A percentile compares a stretch with the other conserved stretches of the same genome.
Evolutionary conservation across 2,797 vertebrate genomes (phyloP).

Genomic region (Hemitrygon akajei): DNA sequence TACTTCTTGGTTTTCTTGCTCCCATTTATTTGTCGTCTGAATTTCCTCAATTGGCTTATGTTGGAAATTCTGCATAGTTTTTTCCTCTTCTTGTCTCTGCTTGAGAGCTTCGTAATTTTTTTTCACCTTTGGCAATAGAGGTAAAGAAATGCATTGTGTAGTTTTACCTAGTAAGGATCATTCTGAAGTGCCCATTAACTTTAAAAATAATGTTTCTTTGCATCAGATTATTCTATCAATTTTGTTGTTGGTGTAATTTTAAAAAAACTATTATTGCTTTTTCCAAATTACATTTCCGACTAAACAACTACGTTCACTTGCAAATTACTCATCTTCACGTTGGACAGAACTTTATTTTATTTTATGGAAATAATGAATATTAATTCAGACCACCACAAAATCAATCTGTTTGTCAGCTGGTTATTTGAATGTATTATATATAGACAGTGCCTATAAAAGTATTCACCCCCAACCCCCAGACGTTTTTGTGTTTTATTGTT

Average conservation of each 20-base stretch:
- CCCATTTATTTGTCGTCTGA: slow-evolving; percentile 76
- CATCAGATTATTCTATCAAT: neutral
- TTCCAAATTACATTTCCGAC: too few species aligned
- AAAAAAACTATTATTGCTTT: too few species aligned
- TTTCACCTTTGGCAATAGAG: slow-evolving; percentile 70
- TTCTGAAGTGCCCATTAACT: neutral
- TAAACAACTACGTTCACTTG: neutral
- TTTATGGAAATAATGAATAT: neutral
- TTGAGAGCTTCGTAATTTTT: slow-evolving; percentile 97
- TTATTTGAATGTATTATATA: neutral
- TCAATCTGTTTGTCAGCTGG: neutral
- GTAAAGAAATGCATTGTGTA: neutral
- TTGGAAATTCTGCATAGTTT: slow-evolving; percentile 78
- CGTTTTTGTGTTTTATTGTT: too few species aligned
- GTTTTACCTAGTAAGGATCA: neutral
- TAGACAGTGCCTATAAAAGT: neutral
- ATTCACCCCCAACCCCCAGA: too few species aligned
- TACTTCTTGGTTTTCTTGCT: slow-evolving; percentile 88
- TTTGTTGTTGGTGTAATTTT: too few species aligned
- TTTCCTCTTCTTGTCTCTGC: slow-evolving; percentile 93
- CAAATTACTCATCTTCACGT: neutral
- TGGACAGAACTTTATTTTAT: neutral
- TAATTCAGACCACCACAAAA: neutral
- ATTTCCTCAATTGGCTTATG: slow-evolving; percentile 69
- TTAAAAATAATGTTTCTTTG: neutral